phyloP scores from a whole-genome alignment of 2,113 vertebrate genomes.

The Sigmodon hispidus region DNA sequence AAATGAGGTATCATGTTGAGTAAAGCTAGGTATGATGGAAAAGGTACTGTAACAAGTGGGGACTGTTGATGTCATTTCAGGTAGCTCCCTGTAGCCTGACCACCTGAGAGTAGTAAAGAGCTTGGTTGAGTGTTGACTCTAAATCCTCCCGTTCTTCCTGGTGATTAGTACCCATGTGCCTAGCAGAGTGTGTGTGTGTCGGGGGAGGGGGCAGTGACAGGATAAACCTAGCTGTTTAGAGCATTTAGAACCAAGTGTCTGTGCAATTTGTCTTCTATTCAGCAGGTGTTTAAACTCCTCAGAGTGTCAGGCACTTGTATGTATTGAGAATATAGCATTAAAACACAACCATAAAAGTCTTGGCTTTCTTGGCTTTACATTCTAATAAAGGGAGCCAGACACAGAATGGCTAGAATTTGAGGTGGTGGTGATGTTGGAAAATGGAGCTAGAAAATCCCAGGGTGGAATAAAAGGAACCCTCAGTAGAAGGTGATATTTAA shows the following conservation, averaged over 20 bases:
- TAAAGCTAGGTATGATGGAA: neutral
- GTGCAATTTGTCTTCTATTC: neutral
- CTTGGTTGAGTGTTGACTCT: neutral
- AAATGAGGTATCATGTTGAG: neutral
- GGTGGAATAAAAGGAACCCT: neutral
- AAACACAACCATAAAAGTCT: neutral
- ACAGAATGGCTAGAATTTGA: neutral
- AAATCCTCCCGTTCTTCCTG: neutral
- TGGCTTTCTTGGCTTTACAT: neutral
- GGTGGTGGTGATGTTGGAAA: neutral
- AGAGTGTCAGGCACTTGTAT: neutral
- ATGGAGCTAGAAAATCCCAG: neutral
- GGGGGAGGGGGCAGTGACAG: too few relatives aligned
- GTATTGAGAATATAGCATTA: neutral
- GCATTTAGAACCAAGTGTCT: neutral
- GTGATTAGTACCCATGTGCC: neutral
- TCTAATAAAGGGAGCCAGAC: conserved; percentile 6
- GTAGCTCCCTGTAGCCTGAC: neutral
- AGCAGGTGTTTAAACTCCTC: neutral
- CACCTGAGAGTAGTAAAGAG: neutral
- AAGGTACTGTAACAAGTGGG: neutral
- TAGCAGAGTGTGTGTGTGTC: too few relatives aligned
- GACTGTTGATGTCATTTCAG: neutral
- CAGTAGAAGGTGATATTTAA: neutral
- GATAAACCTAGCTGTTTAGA: neutral